A percentile compares a stretch with the other conserved stretches of the same genome.
Evolutionary conservation across 2,888 invertebrate species (phyloP).

Genomic region (Rhaphigaster nebulosa): DNA sequence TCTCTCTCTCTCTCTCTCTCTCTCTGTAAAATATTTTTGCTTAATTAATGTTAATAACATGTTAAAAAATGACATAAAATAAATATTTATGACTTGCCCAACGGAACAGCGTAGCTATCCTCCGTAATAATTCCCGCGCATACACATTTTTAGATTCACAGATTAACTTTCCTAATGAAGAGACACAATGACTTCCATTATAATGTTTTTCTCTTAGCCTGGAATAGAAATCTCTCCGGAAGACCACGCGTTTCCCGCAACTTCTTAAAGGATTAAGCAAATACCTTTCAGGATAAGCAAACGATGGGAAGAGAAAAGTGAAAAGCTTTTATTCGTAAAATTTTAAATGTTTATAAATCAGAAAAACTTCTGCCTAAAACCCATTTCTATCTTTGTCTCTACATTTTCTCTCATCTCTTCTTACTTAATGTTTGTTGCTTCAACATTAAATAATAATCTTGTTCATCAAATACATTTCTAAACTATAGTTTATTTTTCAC

Average conservation of each 20-base stretch:
- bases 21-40: background rate
- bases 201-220: background rate
- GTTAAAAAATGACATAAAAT: background rate
- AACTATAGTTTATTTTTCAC: too few relatives aligned
- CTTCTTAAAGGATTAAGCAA: constrained; percentile 31
- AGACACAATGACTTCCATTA: background rate
- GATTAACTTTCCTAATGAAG: background rate
- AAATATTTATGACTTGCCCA: background rate
- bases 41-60: background rate
- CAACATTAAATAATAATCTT: background rate
- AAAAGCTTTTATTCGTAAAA: constrained; percentile 32
- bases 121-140: background rate
- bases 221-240: constrained; percentile 8
- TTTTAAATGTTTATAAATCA: constrained; percentile 24
- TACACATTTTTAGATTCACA: background rate
- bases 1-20: too few relatives aligned
- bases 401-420: background rate
- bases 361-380: background rate
- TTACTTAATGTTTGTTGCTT: background rate
- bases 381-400: background rate
- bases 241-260: background rate
- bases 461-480: background rate
- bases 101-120: background rate
- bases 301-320: constrained; percentile 15
- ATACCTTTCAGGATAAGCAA: constrained; percentile 25